Evolutionary conservation across 1,140 invertebrate species (phyloP), one percentile per base, ranked within the genome.

Genomic region (Dendrolimus kikuchii): DNA sequence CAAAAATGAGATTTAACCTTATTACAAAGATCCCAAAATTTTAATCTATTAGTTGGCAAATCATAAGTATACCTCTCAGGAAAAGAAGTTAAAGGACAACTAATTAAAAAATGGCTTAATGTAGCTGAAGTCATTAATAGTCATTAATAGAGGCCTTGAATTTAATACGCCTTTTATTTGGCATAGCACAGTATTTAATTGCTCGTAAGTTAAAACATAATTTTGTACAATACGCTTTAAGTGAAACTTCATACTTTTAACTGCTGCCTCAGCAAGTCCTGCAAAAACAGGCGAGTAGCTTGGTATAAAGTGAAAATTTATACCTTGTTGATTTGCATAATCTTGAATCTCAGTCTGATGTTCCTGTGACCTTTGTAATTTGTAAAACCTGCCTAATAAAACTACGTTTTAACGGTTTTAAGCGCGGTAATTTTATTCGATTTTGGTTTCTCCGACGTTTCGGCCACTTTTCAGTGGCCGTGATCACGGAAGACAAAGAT

Each of bases 181-280:
- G 9, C 36, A 10, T 9, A 71, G 51, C 7, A 71, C 39, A 4
- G 68, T 71, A 9, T 53, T 41, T 23, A 70, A 8, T 55, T 69
- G 59, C 49, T 68, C 68, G 50, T 49, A 66, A 0, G 58, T 63
- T 40, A 60, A 49, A 38, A 53, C 40, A 38, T 36, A 45, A 2
- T 66, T 55, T 47, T 49, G 46, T 37, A 59, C 5, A 81, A 65
- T n/a, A 47, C 58, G 51, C 65, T 57, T 88, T 78, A 86, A 77
- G 83, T 9, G 73, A 53, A 44, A 48, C 44, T 58, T 58, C n/a
- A 49, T 41, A 39, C 40, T 43, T 49, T 58, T 58, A 8, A 58
- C 43, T n/a, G 7, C 49, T 6, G 55, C 49, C 37, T 57, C 55
- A 7, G n/a, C 37, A 23, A 57, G 45, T 5, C 80, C 77, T 49